Conservation (phyloP, 1,140 invertebrate genomes). For the Penaeus japonicus region DNA sequence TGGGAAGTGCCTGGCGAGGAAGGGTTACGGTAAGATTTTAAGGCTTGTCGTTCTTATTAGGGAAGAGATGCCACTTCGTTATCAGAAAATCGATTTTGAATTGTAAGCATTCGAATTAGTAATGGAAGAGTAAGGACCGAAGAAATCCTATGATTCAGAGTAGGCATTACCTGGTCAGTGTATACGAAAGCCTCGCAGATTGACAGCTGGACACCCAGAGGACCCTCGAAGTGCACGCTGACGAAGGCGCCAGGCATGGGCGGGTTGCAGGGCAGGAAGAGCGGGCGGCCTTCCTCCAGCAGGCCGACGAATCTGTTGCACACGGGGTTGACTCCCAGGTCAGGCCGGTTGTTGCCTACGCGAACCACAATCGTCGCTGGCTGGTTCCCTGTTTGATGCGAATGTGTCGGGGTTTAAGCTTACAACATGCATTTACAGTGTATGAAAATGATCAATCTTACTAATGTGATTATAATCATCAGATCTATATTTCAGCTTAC, state of each 20-base stretch:
- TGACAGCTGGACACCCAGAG: conserved; percentile 76
- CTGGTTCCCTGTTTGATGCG: conserved; percentile 32
- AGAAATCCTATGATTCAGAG: too few species aligned
- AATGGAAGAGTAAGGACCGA: background rate
- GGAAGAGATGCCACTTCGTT: background rate
- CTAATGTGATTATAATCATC: background rate
- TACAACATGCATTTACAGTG: background rate
- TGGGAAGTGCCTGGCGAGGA: conserved; percentile 78
- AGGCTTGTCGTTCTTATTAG: background rate
- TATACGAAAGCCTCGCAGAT: conserved; percentile 97
- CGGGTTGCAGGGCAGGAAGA: conserved; percentile 92
- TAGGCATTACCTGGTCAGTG: conserved; percentile 78
- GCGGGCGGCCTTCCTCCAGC: conserved; percentile 87
- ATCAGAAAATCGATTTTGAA: too few species aligned
- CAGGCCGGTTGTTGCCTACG: conserved; percentile 93
- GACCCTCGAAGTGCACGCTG: conserved; percentile 85
- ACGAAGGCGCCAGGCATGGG: conserved; percentile 95
- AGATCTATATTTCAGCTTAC: too few species aligned
- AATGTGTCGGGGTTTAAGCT: background rate
- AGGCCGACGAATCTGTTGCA: conserved; percentile 80
- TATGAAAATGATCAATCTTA: background rate
- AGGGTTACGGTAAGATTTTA: background rate
- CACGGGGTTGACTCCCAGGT: conserved; percentile 89
- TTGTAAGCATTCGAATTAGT: background rate
- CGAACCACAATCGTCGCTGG: conserved; percentile 88